These are phyloP conservation scores for Pandemis heparana DNA, from an alignment of 2,888 invertebrate genomes.

Conservation along the genomic window DNA sequence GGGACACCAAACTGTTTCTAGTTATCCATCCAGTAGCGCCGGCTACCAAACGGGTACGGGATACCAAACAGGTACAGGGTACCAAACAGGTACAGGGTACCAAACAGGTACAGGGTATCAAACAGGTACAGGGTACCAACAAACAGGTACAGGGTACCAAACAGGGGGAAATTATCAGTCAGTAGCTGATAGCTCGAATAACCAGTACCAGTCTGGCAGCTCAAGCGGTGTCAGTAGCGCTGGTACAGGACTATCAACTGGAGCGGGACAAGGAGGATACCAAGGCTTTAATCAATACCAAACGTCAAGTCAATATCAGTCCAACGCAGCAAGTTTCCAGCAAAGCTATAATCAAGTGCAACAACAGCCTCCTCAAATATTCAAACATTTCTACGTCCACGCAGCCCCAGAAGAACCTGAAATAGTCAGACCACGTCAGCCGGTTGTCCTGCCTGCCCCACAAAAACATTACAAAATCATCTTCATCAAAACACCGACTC, in stretches of 20 bases:
- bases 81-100: conserved; percentile 20
- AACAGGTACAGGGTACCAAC: not conserved
- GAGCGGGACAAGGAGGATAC: conserved; percentile 3
- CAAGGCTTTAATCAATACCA: conserved; percentile 56
- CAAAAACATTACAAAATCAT: conserved; percentile 93
- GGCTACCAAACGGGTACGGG: conserved; percentile 7
- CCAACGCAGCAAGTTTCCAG: conserved; percentile 59
- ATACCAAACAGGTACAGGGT: not conserved
- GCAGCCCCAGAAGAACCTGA: conserved; percentile 81
- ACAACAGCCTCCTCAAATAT: conserved; percentile 90
- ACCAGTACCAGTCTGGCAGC: conserved; percentile 21
- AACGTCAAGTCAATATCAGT: conserved; percentile 52
- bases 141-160: conserved; percentile 49
- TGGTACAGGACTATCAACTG: conserved; percentile 29
- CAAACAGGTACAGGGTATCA: conserved; percentile 13
- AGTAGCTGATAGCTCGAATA: conserved; percentile 10
- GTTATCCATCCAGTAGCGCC: conserved; percentile 12
- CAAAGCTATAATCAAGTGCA: conserved; percentile 89
- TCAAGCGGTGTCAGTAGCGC: conserved; percentile 12
- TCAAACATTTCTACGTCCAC: conserved; percentile 83
- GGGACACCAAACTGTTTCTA: not conserved
- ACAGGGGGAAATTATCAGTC: conserved; percentile 41
- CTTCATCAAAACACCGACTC: conserved; percentile 91
- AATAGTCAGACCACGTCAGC: conserved; percentile 84
- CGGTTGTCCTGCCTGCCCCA: conserved; percentile 86